Base-by-base conservation (phyloP, 2,113 vertebrate genomes). In the Oryzias curvinotus region DNA sequence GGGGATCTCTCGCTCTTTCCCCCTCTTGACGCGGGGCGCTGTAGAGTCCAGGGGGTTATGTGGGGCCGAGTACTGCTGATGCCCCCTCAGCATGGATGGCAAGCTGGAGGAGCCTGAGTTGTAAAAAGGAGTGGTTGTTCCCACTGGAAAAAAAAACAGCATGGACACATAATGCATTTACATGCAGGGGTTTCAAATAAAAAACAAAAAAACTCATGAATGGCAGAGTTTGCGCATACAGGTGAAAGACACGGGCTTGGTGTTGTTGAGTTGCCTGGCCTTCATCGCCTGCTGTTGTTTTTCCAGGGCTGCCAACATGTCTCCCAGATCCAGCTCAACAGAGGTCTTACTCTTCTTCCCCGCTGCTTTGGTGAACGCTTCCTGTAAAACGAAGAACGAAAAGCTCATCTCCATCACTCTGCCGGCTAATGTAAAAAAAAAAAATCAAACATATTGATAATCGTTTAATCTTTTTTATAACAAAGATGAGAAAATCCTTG, bases 261-360 rank as follows among this genome's bases (percentile, higher is more conserved):
- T 99, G 56, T 99, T 99, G 63, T 92, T 98, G 64, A 98, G 92
- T 53, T 98, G 97, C 44, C 94, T 92, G 19, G 97, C 96, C 83
- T 95, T 99, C 96, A 98, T 95, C 0, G 96, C 96, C 77, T 97
- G 96, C 63, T 99, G 96, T 48, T 99, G 96, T 71, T 95, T 96
- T 85, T 98, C 96, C 67, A 99, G 90, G 71, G 96, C 97, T 52
- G 96, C 96, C 52, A 99, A 78, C 96, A 99, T 98, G 77, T 99
- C 97, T 0, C 97, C 97, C 72, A 99, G 88, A 77, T 99, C 97
- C n/a, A 99, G 73, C 91, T 98, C 95, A 1, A 98, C 96, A 0
- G 95, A 96, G 3, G 95, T 94, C 85, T 98, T 97, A 76, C 95
- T 99, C 87, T 98, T 98, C 85, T 97, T 99, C 44, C 96, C 97